Percentiles rank a stretch among this genome's conserved stretches.
Conservation (phyloP, 2,888 invertebrate genomes). For the Pandemis corylana region DNA sequence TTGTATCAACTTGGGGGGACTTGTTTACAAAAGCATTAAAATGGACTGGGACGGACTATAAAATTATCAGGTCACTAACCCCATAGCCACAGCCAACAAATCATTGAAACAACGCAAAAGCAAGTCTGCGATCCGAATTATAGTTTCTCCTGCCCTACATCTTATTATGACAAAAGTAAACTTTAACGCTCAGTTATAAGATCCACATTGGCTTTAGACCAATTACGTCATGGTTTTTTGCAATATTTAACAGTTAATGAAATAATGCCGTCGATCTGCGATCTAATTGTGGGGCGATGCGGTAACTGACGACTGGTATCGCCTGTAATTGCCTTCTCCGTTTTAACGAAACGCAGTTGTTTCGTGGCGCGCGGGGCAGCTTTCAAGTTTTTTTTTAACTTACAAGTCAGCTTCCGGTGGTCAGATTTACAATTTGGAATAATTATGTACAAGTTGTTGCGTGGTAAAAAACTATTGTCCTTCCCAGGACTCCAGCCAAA, state of each 20-base stretch:
- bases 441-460: too few species aligned
- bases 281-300: background rate
- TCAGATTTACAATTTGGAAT: too few species aligned
- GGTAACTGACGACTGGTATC: slow-evolving; percentile 3
- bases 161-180: background rate
- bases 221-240: slow-evolving; percentile 1
- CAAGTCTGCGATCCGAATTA: background rate
- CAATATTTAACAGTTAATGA: slow-evolving; percentile 14
- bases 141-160: background rate
- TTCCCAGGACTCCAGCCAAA: too few species aligned
- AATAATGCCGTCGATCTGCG: slow-evolving; percentile 8
- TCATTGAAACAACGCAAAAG: background rate
- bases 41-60: too few species aligned
- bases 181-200: background rate
- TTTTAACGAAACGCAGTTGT: background rate
- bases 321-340: background rate
- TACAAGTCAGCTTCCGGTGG: too few species aligned
- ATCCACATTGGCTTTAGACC: background rate
- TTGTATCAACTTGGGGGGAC: too few species aligned
- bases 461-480: too few species aligned
- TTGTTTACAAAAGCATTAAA: too few species aligned
- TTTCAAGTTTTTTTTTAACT: too few species aligned
- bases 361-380: background rate
- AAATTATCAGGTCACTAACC: background rate
- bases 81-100: background rate